Percentiles rank a stretch among this genome's conserved stretches.
phyloP scores from a whole-genome alignment of 2,888 invertebrate species.

The Platycheirus rosarum region DNA sequence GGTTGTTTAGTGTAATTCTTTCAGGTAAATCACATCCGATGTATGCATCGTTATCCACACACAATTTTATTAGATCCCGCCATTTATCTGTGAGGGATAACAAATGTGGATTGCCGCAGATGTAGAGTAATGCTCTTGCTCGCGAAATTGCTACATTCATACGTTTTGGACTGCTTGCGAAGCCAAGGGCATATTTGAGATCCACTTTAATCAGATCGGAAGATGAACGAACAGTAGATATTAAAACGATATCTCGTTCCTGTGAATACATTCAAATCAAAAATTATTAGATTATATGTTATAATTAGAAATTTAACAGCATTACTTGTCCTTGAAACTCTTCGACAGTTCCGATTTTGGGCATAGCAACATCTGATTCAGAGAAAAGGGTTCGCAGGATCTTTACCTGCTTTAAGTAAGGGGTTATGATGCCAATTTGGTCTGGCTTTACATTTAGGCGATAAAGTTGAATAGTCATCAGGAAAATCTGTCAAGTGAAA shows the following conservation, averaged over 20 bases:
- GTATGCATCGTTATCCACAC: conserved; percentile 86
- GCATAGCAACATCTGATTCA: conserved; percentile 83
- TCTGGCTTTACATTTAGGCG: conserved; percentile 85
- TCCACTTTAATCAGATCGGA: conserved; percentile 82
- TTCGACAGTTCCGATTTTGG: conserved; percentile 91
- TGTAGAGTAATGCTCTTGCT: conserved; percentile 88
- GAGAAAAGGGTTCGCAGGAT: conserved; percentile 80
- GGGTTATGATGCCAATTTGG: conserved; percentile 93
- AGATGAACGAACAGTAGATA: conserved; percentile 87
- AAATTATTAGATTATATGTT: background rate
- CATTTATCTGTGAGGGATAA: conserved; percentile 87
- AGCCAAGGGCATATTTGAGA: conserved; percentile 86
- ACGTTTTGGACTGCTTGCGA: conserved; percentile 89
- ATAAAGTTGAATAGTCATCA: conserved; percentile 86
- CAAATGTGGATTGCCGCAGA: conserved; percentile 92
- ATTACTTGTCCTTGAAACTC: conserved; percentile 93
- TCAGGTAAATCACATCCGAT: conserved; percentile 87
- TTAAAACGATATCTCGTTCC: conserved; percentile 85
- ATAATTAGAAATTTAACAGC: background rate
- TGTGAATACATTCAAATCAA: conserved; percentile 53
- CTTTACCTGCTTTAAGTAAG: conserved; percentile 94
- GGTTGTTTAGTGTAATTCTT: conserved; percentile 29
- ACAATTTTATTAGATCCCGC: conserved; percentile 86
- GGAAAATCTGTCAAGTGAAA: conserved; percentile 82
- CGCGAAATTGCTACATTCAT: conserved; percentile 95